These are phyloP conservation scores for Embiotoca jacksoni DNA, from an alignment of 2,113 vertebrate species.

Conservation along the genomic window DNA sequence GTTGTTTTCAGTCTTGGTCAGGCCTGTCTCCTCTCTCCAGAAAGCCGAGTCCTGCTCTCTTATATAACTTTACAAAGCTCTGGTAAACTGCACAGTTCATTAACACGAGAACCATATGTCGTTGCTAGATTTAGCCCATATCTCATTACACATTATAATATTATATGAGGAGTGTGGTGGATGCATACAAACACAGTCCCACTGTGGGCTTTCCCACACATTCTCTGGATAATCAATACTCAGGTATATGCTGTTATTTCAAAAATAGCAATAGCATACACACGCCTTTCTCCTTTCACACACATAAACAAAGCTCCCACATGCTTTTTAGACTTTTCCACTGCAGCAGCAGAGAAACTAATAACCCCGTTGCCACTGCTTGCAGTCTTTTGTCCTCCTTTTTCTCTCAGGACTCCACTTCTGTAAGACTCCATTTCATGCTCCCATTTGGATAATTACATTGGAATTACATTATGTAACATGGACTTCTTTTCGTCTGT, in stretches of 20 bases:
- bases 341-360: constrained; percentile 26
- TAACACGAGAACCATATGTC: constrained; percentile 40
- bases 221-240: not conserved
- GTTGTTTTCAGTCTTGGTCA: not conserved
- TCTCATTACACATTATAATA: constrained; percentile 39
- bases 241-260: not conserved
- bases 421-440: constrained; percentile 33
- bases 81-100: constrained; percentile 42
- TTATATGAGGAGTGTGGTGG: not conserved
- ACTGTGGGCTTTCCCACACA: not conserved
- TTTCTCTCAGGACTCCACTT: constrained; percentile 38
- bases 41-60: constrained; percentile 18
- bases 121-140: constrained; percentile 52
- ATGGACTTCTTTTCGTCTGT: constrained; percentile 38
- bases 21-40: not conserved
- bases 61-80: constrained; percentile 55
- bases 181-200: constrained; percentile 10
- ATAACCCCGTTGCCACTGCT: constrained; percentile 49
- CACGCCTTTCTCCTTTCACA: constrained; percentile 14
- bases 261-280: not conserved
- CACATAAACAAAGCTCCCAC: constrained; percentile 15
- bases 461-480: constrained; percentile 54
- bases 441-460: constrained; percentile 54
- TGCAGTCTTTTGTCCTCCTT: constrained; percentile 33
- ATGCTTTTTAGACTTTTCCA: constrained; percentile 35